Evolutionary conservation across 2,797 vertebrate genomes (phyloP), one percentile per base, ranked within the genome.

Genomic region (Anabas testudineus): DNA sequence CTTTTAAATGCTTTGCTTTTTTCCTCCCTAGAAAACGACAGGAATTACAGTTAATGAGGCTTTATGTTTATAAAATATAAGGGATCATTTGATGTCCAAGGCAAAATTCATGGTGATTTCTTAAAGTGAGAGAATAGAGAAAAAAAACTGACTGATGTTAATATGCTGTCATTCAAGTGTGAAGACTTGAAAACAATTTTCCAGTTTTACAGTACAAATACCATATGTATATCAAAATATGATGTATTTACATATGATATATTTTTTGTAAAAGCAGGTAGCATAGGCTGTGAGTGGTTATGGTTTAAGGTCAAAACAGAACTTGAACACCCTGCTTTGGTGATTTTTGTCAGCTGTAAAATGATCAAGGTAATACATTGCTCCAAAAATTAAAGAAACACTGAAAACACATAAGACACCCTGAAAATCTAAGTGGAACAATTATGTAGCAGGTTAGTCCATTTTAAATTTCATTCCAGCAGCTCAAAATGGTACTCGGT

Each of bases 281-380:
- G 28, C 10, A 9, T 3, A 15, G 45, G 7, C 13, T 1, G 0
- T 6, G 21, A 16, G 21, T 34, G 16, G 36, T 28, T 26, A 7
- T 37, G 24, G 2, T 52, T 22, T 28, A 8, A 13, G 37, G 7
- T 51, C 18, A 28, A 43, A 43, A 39, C 26, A 43, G 24, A 48
- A 6, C 34, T 21, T 49, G 5, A 55, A 36, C 24, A 10, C 5
- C 22, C 10, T 19, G 42, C 42, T n/a, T 58, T 36, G 61, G 41
- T 61, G 21, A 21, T 64, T 69, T 80, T 8, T 53, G 45, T 67
- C 49, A 73, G 7, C 46, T 1, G 48, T 63, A 28, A 12, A 78
- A 58, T 60, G 21, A 70, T 56, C 18, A 67, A 26, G 13, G 16
- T 51, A 59, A 73, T 71, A n/a, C n/a, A n/a, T n/a, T n/a, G n/a